These are phyloP conservation scores for Esox lucius DNA, from an alignment of 2,797 vertebrate species.

Conservation along the genomic window DNA sequence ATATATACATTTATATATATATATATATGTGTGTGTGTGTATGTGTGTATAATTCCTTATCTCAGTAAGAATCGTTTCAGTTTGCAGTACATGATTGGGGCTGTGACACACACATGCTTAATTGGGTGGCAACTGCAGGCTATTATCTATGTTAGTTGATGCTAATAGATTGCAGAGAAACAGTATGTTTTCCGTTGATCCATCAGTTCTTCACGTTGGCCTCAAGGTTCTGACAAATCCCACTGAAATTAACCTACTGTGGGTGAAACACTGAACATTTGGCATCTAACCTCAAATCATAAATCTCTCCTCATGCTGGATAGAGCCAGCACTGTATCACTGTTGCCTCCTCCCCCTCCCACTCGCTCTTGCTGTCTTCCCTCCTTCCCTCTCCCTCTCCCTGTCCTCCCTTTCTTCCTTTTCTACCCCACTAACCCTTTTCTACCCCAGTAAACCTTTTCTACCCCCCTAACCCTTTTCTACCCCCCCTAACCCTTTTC, in stretches of 20 bases:
- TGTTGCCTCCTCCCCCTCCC: neutral
- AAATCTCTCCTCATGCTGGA: neutral
- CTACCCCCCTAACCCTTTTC: neutral
- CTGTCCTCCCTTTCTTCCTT: too few relatives aligned
- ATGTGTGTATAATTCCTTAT: too few relatives aligned
- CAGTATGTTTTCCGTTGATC: neutral
- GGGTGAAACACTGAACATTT: constrained; percentile 14
- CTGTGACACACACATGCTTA: neutral
- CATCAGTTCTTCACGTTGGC: neutral
- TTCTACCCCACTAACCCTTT: neutral
- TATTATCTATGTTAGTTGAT: constrained; percentile 48
- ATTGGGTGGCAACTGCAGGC: neutral
- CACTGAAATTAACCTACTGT: constrained; percentile 13
- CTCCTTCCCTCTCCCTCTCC: too few relatives aligned
- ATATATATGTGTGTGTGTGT: too few relatives aligned
- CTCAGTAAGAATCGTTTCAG: neutral
- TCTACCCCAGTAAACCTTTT: neutral
- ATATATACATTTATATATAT: too few relatives aligned
- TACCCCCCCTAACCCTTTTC: neutral
- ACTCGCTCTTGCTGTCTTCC: neutral
- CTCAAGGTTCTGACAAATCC: constrained; percentile 17
- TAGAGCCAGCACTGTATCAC: neutral
- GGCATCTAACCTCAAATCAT: constrained; percentile 5
- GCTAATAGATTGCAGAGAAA: neutral
- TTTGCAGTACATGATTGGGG: neutral